phyloP scores from a whole-genome alignment of 2,888 invertebrate genomes.

The Ornithoptera alexandrae region DNA sequence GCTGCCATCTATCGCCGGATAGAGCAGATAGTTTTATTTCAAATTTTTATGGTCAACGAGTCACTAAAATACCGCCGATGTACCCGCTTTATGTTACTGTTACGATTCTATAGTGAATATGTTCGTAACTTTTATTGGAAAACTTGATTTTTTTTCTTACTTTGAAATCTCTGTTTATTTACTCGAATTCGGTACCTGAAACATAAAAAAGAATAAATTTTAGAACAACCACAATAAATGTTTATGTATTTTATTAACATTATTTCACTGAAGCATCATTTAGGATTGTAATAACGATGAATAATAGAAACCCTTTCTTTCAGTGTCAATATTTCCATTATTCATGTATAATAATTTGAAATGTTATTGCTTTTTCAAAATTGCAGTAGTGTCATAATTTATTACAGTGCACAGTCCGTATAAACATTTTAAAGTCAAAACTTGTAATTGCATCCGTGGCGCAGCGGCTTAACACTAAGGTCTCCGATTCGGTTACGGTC shows the following conservation, averaged over 20 bases:
- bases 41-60: slow-evolving; percentile 30
- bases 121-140: slow-evolving; percentile 24
- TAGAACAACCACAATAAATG: not conserved
- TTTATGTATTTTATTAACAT: not conserved
- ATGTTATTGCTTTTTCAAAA: too few species aligned
- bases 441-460: too few species aligned
- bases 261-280: too few species aligned
- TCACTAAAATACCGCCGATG: slow-evolving; percentile 31
- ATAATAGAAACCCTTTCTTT: too few species aligned
- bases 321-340: too few species aligned
- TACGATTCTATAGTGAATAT: slow-evolving; percentile 32
- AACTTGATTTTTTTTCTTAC: slow-evolving; percentile 29
- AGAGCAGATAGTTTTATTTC: slow-evolving; percentile 42
- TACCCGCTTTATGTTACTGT: slow-evolving; percentile 29
- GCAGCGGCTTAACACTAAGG: too few species aligned
- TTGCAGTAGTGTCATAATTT: too few species aligned
- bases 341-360: too few species aligned
- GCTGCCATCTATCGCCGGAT: slow-evolving; percentile 68
- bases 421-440: too few species aligned
- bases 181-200: slow-evolving; percentile 47
- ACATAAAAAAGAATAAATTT: slow-evolving; percentile 38
- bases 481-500: too few species aligned
- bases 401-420: too few species aligned
- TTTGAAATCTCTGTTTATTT: slow-evolving; percentile 14
- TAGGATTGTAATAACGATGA: too few species aligned